Conservation (phyloP, 2,888 invertebrate species). For the Scaptomyza parva region DNA sequence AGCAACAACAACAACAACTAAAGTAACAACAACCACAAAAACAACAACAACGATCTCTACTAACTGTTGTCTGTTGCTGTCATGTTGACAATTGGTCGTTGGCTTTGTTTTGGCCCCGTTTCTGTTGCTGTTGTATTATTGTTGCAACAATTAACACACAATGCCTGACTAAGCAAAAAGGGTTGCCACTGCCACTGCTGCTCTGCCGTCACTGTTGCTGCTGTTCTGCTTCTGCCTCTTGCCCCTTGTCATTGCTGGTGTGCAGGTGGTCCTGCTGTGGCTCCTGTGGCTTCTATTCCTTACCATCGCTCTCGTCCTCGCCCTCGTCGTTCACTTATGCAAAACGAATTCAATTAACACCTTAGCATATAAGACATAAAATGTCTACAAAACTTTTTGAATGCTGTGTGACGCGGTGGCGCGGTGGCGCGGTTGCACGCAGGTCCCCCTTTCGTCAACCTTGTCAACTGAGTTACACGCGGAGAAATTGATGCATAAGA, state of each 20-base stretch:
- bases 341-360: conserved; percentile 85
- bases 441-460: conserved; percentile 68
- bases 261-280: conserved; percentile 68
- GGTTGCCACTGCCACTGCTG: conserved; percentile 24
- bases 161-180: conserved; percentile 58
- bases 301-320: conserved; percentile 21
- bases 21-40: conserved; percentile 43
- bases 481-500: neutral
- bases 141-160: conserved; percentile 78
- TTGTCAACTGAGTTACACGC: conserved; percentile 33
- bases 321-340: conserved; percentile 80
- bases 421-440: conserved; percentile 58
- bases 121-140: conserved; percentile 36
- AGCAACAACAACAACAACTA: conserved; percentile 52
- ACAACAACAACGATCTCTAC: conserved; percentile 71
- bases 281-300: conserved; percentile 5
- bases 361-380: conserved; percentile 72
- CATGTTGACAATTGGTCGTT: conserved; percentile 82
- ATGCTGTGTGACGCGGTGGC: conserved; percentile 43
- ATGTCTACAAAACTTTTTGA: conserved; percentile 40
- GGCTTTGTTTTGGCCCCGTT: conserved; percentile 74
- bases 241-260: conserved; percentile 8
- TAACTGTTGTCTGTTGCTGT: conserved; percentile 80
- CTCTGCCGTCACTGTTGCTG: no score
- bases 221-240: neutral